Evolutionary conservation across 1,140 invertebrate genomes (phyloP).

Genomic region (Caenorhabditis briggsae): DNA sequence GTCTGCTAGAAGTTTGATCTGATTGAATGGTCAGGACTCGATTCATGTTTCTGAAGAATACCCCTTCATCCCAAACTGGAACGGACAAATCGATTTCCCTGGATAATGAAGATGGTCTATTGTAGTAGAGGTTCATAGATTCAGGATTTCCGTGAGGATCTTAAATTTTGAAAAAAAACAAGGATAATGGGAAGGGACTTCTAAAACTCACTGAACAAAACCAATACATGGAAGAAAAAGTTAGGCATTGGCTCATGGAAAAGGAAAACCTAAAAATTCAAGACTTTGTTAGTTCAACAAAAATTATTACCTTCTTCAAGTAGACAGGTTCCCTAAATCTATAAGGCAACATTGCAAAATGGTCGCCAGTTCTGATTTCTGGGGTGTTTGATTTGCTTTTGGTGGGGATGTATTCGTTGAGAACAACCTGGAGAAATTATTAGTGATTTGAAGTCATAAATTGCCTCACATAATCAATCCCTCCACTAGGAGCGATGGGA

Average conservation of each 20-base stretch:
- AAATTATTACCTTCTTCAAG: slow-evolving; percentile 55
- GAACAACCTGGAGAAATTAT: slow-evolving; percentile 60
- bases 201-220: slow-evolving; percentile 64
- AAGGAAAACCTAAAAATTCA: slow-evolving; percentile 31
- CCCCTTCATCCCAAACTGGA: slow-evolving; percentile 68
- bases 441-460: not conserved
- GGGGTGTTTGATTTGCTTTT: slow-evolving; percentile 60
- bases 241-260: slow-evolving; percentile 65
- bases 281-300: not conserved
- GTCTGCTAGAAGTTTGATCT: slow-evolving; percentile 64
- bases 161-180: slow-evolving; percentile 3
- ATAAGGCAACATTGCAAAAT: slow-evolving; percentile 67
- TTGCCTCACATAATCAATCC: slow-evolving; percentile 65
- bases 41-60: slow-evolving; percentile 69
- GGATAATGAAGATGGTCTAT: slow-evolving; percentile 65
- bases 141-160: slow-evolving; percentile 69
- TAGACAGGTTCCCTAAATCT: slow-evolving; percentile 65
- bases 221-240: slow-evolving; percentile 65
- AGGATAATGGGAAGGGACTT: not conserved
- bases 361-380: slow-evolving; percentile 67
- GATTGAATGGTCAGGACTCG: slow-evolving; percentile 67
- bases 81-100: slow-evolving; percentile 67
- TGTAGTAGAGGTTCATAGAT: slow-evolving; percentile 69
- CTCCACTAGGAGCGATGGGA: slow-evolving; percentile 61
- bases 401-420: slow-evolving; percentile 66